Base-by-base conservation (phyloP, 2,888 invertebrate species). In the Chironomus tentans region DNA sequence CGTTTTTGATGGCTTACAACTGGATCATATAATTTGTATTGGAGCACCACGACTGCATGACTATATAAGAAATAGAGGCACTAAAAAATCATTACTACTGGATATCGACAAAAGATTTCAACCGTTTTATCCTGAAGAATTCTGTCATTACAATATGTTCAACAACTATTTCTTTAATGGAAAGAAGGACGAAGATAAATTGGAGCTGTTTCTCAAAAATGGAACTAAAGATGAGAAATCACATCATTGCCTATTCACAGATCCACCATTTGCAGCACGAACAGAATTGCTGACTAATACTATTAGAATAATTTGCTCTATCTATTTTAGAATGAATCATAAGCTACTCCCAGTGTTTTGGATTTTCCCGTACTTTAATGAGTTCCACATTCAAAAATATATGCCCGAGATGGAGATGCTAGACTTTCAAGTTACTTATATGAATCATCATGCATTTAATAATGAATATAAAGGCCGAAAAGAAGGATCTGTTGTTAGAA, bases 181-280 rank as follows among this genome's bases (percentile, higher is more conserved):
- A 7, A 85, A 86, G 74, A 85, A 88, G 46, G 87, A 88, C 76
- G 84, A 86, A 77, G 81, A 84, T 47, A 82, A 88, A 0, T 87
- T 91, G 76, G 86, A 86, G 78, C 86, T 88, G 77, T 92, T 91
- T 81, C 80, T 92, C 0, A 87, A 87, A 80, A 85, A 84, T 70
- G 82, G 86, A 75, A 86, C 84, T 12, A 84, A 84, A 2, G 83
- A 85, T 78, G 83, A 85, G 21, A 22, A n/a, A 13, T 38, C 48
- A 5, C 24, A 68, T n/a, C 65, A 68, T 0, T 87, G 89, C 70
- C 83, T 93, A 24, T 86, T 94, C 24, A 90, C 91, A 78, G 97
- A 97, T 83, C 97, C 97, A 47, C 97, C 97, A 1, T 97, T 97
- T 83, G 97, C 95, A 0, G 95, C 94, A 0, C 87, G 95, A 76